Conservation (phyloP, 92 coral and sea anemone genomes). For the Plumapathes pennacea region DNA sequence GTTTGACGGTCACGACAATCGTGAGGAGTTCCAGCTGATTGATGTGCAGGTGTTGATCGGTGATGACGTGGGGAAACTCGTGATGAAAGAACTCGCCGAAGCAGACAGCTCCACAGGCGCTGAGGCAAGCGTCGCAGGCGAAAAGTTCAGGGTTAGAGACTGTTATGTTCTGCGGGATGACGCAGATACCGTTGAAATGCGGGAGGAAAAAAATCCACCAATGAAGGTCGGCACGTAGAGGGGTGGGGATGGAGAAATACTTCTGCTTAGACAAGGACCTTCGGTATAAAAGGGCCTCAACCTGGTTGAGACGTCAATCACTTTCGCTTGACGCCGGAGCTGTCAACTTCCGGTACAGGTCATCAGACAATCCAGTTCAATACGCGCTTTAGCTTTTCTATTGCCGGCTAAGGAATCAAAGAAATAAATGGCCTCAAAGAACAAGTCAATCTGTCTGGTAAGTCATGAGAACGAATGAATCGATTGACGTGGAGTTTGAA, state of each 20-base stretch:
- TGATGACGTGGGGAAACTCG: constrained; percentile 30
- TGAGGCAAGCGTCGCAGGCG: constrained; percentile 46
- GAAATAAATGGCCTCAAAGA: no score
- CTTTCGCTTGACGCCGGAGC: constrained; percentile 1
- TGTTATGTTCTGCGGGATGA: constrained; percentile 35
- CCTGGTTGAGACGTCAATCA: not conserved
- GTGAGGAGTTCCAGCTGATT: constrained; percentile 37
- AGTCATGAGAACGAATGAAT: no score
- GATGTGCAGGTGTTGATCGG: constrained; percentile 17
- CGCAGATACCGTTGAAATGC: constrained; percentile 54
- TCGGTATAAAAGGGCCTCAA: no score
- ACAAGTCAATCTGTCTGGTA: no score
- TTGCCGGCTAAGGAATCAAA: no score
- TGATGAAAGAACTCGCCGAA: constrained; percentile 35
- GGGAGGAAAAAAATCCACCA: constrained; percentile 39
- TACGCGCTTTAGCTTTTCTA: no score
- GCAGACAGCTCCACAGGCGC: constrained; percentile 38
- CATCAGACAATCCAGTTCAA: no score
- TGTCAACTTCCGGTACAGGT: no score
- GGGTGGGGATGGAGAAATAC: constrained; percentile 1
- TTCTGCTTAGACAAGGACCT: no score
- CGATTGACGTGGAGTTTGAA: no score
- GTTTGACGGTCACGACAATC: constrained; percentile 28
- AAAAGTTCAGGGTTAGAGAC: constrained; percentile 31
- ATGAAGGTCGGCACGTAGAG: constrained; percentile 27